phyloP scores from a whole-genome alignment of 2,113 vertebrate genomes.

The Oncorhynchus masou region DNA sequence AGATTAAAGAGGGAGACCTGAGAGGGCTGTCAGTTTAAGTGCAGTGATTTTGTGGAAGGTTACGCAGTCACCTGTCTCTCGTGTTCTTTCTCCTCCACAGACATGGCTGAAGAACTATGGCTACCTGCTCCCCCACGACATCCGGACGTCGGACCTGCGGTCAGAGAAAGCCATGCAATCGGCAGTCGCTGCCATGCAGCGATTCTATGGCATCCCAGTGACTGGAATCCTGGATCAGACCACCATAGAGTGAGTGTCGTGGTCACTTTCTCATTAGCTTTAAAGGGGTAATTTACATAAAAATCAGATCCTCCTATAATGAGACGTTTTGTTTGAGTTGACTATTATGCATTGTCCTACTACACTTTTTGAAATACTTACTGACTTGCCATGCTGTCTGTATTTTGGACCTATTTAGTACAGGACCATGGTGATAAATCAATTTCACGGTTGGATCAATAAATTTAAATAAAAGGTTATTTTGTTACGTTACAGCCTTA shows the following conservation, averaged over 20 bases:
- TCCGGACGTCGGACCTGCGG: constrained; percentile 80
- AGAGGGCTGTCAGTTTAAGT: not conserved
- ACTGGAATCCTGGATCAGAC: constrained; percentile 87
- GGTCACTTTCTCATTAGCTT: not conserved
- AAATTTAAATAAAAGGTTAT: no score
- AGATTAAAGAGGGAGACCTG: not conserved
- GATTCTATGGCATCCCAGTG: constrained; percentile 89
- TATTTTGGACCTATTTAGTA: not conserved
- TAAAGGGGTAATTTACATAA: no score
- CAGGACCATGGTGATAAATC: not conserved
- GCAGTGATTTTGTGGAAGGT: not conserved
- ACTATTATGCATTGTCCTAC: no score
- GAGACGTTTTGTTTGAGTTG: no score
- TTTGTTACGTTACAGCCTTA: no score
- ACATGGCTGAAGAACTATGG: constrained; percentile 90
- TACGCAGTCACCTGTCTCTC: not conserved
- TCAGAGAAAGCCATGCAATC: constrained; percentile 88
- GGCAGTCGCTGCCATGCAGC: constrained; percentile 89
- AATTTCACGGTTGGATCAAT: not conserved
- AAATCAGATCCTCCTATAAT: no score
- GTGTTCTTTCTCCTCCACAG: constrained; percentile 63
- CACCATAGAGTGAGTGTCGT: constrained; percentile 83
- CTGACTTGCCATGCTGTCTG: not conserved
- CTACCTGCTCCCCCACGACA: constrained; percentile 85
- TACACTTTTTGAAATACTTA: no score